Conservation (phyloP, 1,140 invertebrate genomes). For the Nomia melanderi region DNA sequence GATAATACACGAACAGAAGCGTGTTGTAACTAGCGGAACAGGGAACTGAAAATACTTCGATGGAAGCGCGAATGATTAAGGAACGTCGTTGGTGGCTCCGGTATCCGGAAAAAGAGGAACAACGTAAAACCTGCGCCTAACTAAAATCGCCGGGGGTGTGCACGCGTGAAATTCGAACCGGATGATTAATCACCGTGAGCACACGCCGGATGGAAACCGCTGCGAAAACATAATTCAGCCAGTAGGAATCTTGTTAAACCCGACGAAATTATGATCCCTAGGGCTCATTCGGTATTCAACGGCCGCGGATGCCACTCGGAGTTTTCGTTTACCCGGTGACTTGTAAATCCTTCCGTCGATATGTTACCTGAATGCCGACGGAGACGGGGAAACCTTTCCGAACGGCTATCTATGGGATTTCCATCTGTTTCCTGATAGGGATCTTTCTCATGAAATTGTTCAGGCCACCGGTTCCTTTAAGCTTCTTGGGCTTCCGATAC, state of each 20-base stretch:
- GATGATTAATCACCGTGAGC: slow-evolving; percentile 45
- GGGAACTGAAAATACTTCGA: background rate
- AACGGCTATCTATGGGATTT: slow-evolving; percentile 7
- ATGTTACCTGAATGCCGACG: background rate
- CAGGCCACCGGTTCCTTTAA: background rate
- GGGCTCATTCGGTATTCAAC: slow-evolving; percentile 47
- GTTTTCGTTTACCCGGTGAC: slow-evolving; percentile 26
- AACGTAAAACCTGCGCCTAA: background rate
- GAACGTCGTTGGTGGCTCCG: background rate
- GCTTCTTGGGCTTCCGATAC: too few relatives aligned
- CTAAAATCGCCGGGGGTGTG: slow-evolving; percentile 31
- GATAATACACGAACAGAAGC: too few relatives aligned
- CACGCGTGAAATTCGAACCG: slow-evolving; percentile 47
- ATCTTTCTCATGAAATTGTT: background rate
- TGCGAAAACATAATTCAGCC: slow-evolving; percentile 54
- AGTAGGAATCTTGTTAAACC: slow-evolving; percentile 54
- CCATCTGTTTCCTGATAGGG: background rate
- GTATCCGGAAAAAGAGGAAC: slow-evolving; percentile 18
- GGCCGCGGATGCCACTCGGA: slow-evolving; percentile 7
- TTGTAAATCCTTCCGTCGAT: slow-evolving; percentile 35
- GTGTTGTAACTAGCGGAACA: too few relatives aligned
- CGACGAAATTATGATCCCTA: slow-evolving; percentile 50
- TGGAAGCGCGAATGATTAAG: background rate
- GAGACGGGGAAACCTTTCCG: too few relatives aligned
- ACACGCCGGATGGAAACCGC: slow-evolving; percentile 43